phyloP scores from a whole-genome alignment of 2,113 vertebrate genomes.

The Phalacrocorax pelagicus region DNA sequence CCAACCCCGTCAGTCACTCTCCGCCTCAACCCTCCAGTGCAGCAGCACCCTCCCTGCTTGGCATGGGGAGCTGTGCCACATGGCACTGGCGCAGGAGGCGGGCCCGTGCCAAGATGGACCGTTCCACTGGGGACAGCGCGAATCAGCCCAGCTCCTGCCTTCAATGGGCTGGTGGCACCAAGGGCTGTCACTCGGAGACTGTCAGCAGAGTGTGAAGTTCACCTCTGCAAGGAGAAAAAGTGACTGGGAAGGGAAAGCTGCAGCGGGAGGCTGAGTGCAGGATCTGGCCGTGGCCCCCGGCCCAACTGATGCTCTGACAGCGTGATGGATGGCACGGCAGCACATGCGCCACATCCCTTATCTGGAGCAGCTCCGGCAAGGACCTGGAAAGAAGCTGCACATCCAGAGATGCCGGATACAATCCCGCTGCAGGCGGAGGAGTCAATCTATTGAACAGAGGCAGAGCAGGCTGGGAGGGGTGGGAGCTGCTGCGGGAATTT shows the following conservation, averaged over 20 bases:
- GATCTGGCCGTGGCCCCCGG: not conserved
- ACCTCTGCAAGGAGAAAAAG: not conserved
- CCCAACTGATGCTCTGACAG: not conserved
- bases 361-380: not conserved
- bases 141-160: not conserved
- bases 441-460: not conserved
- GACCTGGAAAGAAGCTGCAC: slow-evolving; percentile 31
- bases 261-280: rapidly evolving
- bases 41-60: not conserved
- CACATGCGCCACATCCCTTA: not conserved
- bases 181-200: not conserved
- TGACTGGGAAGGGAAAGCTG: not conserved
- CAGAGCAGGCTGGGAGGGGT: not conserved
- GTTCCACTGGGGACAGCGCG: rapidly evolving
- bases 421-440: not conserved
- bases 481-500: slow-evolving; percentile 22
- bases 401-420: slow-evolving; percentile 12
- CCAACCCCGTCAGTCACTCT: rapidly evolving
- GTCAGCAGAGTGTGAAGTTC: not conserved
- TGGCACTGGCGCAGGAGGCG: rapidly evolving
- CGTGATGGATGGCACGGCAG: not conserved
- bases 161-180: not conserved
- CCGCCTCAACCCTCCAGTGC: rapidly evolving
- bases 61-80: not conserved
- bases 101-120: not conserved